Evolutionary conservation across 1,140 invertebrate species (phyloP).

Genomic region (Cydia amplana): DNA sequence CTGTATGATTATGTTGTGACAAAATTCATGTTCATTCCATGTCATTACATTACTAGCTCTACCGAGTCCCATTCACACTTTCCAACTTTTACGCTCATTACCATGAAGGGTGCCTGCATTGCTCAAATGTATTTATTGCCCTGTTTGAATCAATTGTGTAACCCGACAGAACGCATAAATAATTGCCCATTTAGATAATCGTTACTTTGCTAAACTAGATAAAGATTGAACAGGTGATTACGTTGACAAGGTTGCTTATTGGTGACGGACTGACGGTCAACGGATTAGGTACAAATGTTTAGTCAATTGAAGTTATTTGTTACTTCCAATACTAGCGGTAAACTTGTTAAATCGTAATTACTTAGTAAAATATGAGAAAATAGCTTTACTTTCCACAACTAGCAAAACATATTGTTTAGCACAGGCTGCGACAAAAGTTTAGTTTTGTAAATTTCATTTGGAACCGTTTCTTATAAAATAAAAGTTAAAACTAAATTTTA

Average conservation of each 20-base stretch:
- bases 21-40: background rate
- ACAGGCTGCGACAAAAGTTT: no score
- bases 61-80: conserved; percentile 38
- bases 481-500: no score
- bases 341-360: background rate
- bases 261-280: conserved; percentile 9
- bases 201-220: conserved; percentile 24
- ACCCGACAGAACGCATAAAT: conserved; percentile 19
- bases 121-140: conserved; percentile 51
- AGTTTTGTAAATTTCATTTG: no score
- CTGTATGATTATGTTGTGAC: no score
- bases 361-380: background rate
- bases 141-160: conserved; percentile 38
- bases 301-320: background rate
- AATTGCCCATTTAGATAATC: conserved; percentile 27
- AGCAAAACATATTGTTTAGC: no score
- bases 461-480: no score
- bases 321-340: background rate
- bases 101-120: conserved; percentile 50
- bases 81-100: conserved; percentile 48
- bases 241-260: conserved; percentile 15
- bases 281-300: background rate
- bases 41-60: conserved; percentile 17
- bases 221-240: conserved; percentile 20
- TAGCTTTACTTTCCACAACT: background rate